phyloP scores from a whole-genome alignment of 2,888 invertebrate species.

The Ectobius pallidus region DNA sequence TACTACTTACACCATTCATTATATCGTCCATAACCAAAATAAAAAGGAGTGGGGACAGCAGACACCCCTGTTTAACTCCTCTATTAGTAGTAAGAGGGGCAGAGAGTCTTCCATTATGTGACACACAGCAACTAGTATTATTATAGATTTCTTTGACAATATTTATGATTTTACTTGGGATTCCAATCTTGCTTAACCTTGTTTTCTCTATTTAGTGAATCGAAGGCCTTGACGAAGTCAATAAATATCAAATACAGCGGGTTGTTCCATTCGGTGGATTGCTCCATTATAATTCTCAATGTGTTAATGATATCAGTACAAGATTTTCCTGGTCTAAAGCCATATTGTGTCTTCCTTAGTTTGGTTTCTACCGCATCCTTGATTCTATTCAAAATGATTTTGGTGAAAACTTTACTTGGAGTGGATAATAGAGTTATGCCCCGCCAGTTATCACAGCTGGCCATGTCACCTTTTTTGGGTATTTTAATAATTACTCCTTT shows the following conservation, averaged over 20 bases:
- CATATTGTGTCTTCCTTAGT: background rate
- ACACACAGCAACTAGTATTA: background rate
- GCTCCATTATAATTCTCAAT: background rate
- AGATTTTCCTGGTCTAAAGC: background rate
- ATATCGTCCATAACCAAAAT: background rate
- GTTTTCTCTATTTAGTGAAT: background rate
- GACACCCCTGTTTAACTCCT: constrained; percentile 1
- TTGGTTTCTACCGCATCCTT: background rate
- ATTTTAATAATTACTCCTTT: constrained; percentile 14
- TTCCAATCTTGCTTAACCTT: background rate
- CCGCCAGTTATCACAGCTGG: constrained; percentile 6
- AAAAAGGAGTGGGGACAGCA: background rate
- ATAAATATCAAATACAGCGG: background rate
- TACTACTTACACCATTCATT: background rate
- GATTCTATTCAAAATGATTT: background rate
- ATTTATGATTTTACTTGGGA: background rate
- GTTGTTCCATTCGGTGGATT: background rate
- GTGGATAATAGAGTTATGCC: background rate
- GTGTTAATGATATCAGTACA: background rate
- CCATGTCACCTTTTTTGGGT: background rate
- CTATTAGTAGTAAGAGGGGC: no score
- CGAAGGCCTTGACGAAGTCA: background rate
- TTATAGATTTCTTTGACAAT: background rate
- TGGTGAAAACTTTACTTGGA: background rate
- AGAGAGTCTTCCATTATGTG: background rate